Base-by-base conservation (phyloP, 1,140 invertebrate species). In the Drosophila orena region DNA sequence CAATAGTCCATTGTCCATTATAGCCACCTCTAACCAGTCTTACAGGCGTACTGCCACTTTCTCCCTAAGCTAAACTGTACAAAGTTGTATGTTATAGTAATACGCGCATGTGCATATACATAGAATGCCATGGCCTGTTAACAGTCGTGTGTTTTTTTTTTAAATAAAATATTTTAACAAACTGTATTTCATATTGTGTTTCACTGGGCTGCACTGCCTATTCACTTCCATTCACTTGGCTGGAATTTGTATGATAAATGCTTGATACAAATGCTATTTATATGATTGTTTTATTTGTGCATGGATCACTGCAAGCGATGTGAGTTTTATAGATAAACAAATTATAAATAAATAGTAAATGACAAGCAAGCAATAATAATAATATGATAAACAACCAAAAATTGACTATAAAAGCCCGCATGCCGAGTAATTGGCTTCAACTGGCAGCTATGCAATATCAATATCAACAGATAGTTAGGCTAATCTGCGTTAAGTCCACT, bases 111-210 rank as follows among this genome's bases (percentile, higher is more conserved):
- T 34, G 65, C 43, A 42, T 38, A 40, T 43, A 43, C 46, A 37
- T 43, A 43, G 59, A 37, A 64, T 52, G 64, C 46, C 64, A 52
- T 52, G 44, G 59, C 53, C 59, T 44, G 64, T 68, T 68, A 65
- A 65, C 59, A 52, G 59, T 64, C 64, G 46, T 14, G 65, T 66
- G 30, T 30, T 65, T 65, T 30, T 65, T 62, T 64, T 68, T 68
- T 68, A 27, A 68, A 68, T 68, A 68, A 68, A 22, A 68, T 52
- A 68, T 68, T 52, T 65, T 65, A 68, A 64, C 60, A 65, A 65
- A 68, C 20, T 15, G 42, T 27, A 30, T 11, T 20, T 12, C 10
- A 2, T 1, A 7, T 8, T 4, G 11, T 17, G 22, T 56, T 42
- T 42, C 3, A 15, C 6, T 40, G 14, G 14, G 37, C 14, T 5